phyloP scores from a whole-genome alignment of 2,888 invertebrate genomes.

The Cantharis rustica region DNA sequence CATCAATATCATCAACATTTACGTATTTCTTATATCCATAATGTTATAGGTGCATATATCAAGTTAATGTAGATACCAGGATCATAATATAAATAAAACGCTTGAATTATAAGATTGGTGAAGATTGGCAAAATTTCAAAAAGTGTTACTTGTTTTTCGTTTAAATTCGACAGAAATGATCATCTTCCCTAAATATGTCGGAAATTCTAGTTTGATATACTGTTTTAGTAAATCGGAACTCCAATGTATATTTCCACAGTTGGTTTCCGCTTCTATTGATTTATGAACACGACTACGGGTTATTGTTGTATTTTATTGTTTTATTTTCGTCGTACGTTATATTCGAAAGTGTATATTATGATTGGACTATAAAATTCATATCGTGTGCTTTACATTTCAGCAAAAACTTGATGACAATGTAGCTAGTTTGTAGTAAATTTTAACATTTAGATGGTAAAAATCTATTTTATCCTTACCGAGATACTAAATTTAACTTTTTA shows the following conservation, averaged over 20 bases:
- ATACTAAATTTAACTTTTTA: background rate
- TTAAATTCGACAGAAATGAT: slow-evolving; percentile 29
- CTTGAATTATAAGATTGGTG: background rate
- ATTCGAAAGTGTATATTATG: slow-evolving; percentile 45
- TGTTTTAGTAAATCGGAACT: slow-evolving; percentile 37
- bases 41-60: background rate
- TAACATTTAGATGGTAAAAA: background rate
- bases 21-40: background rate
- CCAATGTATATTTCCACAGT: slow-evolving; percentile 34
- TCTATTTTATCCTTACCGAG: background rate
- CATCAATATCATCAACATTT: slow-evolving; percentile 19
- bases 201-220: slow-evolving; percentile 38
- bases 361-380: slow-evolving; percentile 47
- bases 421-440: slow-evolving; percentile 35
- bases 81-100: background rate
- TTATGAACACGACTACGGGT: slow-evolving; percentile 40
- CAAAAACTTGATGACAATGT: slow-evolving; percentile 31
- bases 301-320: slow-evolving; percentile 46
- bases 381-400: slow-evolving; percentile 33
- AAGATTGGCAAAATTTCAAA: background rate
- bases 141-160: background rate
- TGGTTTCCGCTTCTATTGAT: slow-evolving; percentile 39
- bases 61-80: background rate
- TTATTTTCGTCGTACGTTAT: slow-evolving; percentile 46
- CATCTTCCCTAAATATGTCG: slow-evolving; percentile 28